Conservation (phyloP, 2,113 vertebrate species). For the Cynopterus brachyotis region DNA sequence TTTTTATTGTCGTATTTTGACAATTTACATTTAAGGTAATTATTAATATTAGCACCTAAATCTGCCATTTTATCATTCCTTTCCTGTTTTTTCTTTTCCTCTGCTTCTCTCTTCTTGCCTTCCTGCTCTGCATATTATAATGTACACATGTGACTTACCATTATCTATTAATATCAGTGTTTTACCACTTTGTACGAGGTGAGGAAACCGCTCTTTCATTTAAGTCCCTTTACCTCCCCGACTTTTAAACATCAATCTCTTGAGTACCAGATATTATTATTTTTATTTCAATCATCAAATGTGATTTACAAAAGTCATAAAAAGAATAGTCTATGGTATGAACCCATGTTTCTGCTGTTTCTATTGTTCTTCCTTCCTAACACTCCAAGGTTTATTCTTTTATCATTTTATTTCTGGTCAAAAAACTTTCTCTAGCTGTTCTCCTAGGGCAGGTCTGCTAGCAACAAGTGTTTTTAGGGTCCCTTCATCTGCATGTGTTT, state of each 20-base stretch:
- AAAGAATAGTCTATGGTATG: background rate
- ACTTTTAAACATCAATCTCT: background rate
- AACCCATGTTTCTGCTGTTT: background rate
- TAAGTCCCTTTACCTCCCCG: background rate
- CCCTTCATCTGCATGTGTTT: background rate
- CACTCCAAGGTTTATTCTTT: background rate
- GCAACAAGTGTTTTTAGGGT: background rate
- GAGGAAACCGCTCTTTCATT: background rate
- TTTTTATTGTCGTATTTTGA: background rate
- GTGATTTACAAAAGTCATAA: background rate
- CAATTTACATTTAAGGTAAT: background rate
- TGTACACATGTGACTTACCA: background rate
- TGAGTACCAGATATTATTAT: background rate
- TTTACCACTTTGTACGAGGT: background rate
- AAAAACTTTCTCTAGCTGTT: background rate
- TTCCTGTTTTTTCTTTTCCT: background rate
- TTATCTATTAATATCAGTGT: background rate
- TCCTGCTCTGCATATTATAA: background rate
- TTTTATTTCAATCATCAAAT: background rate
- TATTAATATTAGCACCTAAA: background rate
- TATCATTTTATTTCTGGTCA: background rate
- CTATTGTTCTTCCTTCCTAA: background rate
- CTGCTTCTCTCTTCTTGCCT: background rate
- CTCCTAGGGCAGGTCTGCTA: background rate
- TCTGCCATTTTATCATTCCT: background rate